Base-by-base conservation (phyloP, 2,888 invertebrate species). In the Erynnis tages region DNA sequence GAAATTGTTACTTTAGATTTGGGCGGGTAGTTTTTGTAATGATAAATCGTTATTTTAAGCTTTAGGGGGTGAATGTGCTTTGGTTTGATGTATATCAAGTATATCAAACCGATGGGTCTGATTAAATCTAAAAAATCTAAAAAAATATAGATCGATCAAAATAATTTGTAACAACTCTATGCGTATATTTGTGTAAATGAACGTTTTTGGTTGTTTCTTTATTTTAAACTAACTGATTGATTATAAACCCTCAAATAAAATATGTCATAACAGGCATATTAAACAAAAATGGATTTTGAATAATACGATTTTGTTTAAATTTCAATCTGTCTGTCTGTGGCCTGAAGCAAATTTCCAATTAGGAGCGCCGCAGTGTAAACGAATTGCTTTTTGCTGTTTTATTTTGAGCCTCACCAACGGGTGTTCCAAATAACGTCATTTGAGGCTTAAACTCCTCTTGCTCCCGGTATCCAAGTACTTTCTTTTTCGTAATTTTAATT, bases 301-400 rank as follows among this genome's bases (percentile, higher is more conserved):
- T 50, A 50, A 50, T 50, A 10, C 43, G 43, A 56, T 53, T 43
- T 60, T 32, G 60, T 57, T 62, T 66, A 66, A 76, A 73, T 79
- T 76, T 70, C 71, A 79, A 79, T 79, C 69, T 70, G 74, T 67
- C 71, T 61, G 78, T 74, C 78, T 75, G 76, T 73, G 63, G 62
- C 84, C 76, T 69, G 66, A 49, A 70, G 81, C 75, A 60, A 58
- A 66, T 72, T 73, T 50, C 71, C 75, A 79, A 73, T 75, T 76
- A 77, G 67, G 61, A 61, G 40, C 55, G 56, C 38, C 35, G 47
- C 59, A 54, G 55, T 55, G 55, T 63, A 65, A 67, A 61, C 62
- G 60, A 60, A 65, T 66, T 53, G 55, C 45, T 57, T 62, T 61
- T 65, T 63, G 48, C 61, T 60, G 62, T 76, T 75, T 72, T 76